Evolutionary conservation across 2,888 invertebrate genomes (phyloP).

Genomic region (Agriopis aurantiaria): DNA sequence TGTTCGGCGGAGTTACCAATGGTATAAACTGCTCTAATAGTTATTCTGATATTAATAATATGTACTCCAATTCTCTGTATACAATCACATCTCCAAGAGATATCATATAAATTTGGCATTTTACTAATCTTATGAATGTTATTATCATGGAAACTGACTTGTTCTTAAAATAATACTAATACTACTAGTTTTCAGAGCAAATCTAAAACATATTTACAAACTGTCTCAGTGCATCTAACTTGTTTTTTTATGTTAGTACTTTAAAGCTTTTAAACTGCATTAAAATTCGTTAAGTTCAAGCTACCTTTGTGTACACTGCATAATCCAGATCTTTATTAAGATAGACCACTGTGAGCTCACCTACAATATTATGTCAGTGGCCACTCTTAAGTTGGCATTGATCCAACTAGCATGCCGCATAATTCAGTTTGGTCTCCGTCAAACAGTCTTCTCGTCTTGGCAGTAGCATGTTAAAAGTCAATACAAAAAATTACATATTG

Average conservation of each 20-base stretch:
- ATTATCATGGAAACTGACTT: constrained; percentile 19
- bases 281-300: not conserved
- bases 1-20: constrained; percentile 98
- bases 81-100: constrained; percentile 91
- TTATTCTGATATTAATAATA: constrained; percentile 85
- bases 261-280: not conserved
- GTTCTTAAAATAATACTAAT: constrained; percentile 24
- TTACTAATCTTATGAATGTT: constrained; percentile 14
- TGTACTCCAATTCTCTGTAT: constrained; percentile 92
- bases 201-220: constrained; percentile 2
- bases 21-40: constrained; percentile 88
- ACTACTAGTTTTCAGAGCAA: constrained; percentile 14
- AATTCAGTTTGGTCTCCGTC: no score
- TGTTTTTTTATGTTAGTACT: not conserved
- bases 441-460: no score
- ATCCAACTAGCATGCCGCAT: no score
- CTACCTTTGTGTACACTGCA: not conserved
- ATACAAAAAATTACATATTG: no score
- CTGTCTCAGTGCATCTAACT: constrained; percentile 1
- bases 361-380: no score
- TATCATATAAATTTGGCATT: constrained; percentile 84
- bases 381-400: no score
- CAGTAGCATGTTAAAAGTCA: no score
- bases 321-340: not conserved
- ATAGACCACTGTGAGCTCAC: no score